A percentile compares a stretch with the other conserved stretches of the same genome.
Conservation (phyloP, 2,113 vertebrate genomes). For the Anolis sagrei region DNA sequence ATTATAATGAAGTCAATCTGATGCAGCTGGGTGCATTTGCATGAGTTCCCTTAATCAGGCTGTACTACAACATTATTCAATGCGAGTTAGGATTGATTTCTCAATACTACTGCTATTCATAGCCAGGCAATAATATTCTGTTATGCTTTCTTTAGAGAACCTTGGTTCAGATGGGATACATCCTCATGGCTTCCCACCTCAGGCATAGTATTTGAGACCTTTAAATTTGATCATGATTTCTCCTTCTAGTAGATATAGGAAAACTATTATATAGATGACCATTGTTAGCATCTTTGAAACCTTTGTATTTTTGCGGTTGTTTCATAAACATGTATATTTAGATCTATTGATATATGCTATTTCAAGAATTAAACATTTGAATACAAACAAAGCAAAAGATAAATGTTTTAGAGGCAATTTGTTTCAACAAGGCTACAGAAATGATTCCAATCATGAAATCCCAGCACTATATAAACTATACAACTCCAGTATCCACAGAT, state of each 20-base stretch:
- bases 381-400: neutral
- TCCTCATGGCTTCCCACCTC: neutral
- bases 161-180: neutral
- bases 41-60: neutral
- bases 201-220: too few species aligned
- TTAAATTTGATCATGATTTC: too few species aligned
- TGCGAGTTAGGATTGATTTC: constrained; percentile 78
- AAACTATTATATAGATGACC: too few species aligned
- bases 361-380: neutral
- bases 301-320: neutral
- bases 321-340: neutral
- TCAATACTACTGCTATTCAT: constrained; percentile 91
- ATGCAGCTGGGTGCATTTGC: neutral
- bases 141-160: constrained; percentile 83
- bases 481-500: too few species aligned
- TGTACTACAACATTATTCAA: constrained; percentile 49
- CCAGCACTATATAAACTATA: too few species aligned
- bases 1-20: constrained; percentile 15
- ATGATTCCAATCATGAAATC: too few species aligned
- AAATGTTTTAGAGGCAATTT: neutral
- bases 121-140: constrained; percentile 87
- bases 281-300: neutral
- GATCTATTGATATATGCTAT: neutral
- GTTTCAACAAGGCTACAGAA: too few species aligned
- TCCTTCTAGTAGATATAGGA: neutral